Evolutionary conservation across 2,797 vertebrate species (phyloP), one percentile per base, ranked within the genome.

Genomic region (Syngnathus rostellatus): DNA sequence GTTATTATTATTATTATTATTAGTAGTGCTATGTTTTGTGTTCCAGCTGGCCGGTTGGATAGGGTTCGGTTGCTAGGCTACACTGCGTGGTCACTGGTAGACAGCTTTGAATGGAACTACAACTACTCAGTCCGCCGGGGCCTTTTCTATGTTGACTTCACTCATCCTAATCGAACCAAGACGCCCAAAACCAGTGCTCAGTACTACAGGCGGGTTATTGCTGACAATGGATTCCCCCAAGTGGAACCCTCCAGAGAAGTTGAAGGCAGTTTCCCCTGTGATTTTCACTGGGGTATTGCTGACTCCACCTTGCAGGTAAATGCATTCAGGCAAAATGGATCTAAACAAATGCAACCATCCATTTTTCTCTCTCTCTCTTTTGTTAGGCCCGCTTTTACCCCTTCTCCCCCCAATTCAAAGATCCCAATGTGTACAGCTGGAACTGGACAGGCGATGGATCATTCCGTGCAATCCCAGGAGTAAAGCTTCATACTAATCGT

Each of bases 21-120:
- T 31, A 31, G 31, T 31, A 31, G 4, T 37, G 1, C 68, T 55
- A 23, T 51, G 40, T 72, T 71, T 76, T 77, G 14, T 64, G 0
- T 62, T 40, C 2, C 84, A 99, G 97, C 96, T 58, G 85, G 95
- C 67, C 90, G 81, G 65, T 78, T 93, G 2, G 94, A 99, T 67
- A 78, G 81, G 6, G 85, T 95, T 54, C 88, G 76, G 63, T 94
- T 99, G 73, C 93, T 97, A 69, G 96, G 96, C 69, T 99, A 97
- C 78, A 89, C 91, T 0, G 91, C 93, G 65, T 99, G 97, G 97
- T 95, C 95, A 6, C 86, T 99, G 77, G 83, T 98, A 54, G 97
- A 99, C 64, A 94, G 95, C 65, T 98, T 94, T 66, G 97, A 99
- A 81, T 99, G 97, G 97, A 94, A 94, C 67, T 88, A 94, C 1